Evolutionary conservation across 2,888 invertebrate genomes (phyloP).

Genomic region (Oxytorus armatus): DNA sequence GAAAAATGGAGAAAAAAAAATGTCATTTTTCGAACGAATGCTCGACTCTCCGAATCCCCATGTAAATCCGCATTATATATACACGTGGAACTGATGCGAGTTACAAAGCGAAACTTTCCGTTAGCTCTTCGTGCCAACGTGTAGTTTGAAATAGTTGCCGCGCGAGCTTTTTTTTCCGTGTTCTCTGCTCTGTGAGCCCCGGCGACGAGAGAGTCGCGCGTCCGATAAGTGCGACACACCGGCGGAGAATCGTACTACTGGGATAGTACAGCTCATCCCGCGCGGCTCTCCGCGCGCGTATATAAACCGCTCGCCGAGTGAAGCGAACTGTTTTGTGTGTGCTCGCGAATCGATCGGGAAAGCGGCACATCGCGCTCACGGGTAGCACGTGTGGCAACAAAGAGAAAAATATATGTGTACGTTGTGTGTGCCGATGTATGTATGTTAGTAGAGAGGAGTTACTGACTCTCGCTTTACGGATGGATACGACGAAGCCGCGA

Average conservation of each 20-base stretch:
- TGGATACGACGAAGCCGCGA: slow-evolving; percentile 25
- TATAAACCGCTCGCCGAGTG: slow-evolving; percentile 16
- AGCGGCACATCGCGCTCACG: slow-evolving; percentile 55
- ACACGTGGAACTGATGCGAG: slow-evolving; percentile 34
- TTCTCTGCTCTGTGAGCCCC: slow-evolving; percentile 12
- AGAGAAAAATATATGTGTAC: slow-evolving; percentile 8
- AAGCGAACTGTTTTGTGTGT: slow-evolving; percentile 49
- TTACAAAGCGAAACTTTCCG: slow-evolving; percentile 54
- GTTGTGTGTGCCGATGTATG: not conserved
- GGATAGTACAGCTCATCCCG: too few species aligned
- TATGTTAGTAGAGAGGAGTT: slow-evolving; percentile 12
- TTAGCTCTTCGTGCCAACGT: slow-evolving; percentile 47
- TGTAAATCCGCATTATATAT: not conserved
- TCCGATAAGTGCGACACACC: slow-evolving; percentile 54
- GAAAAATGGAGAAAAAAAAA: too few species aligned
- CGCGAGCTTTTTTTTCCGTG: not conserved
- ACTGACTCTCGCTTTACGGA: slow-evolving; percentile 38
- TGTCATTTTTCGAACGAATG: not conserved
- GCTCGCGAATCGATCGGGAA: slow-evolving; percentile 64
- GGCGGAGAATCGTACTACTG: slow-evolving; percentile 51
- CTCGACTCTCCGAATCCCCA: not conserved
- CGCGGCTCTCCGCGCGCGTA: slow-evolving; percentile 30
- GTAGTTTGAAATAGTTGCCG: slow-evolving; percentile 61
- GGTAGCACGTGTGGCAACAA: slow-evolving; percentile 59
- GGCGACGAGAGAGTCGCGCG: slow-evolving; percentile 26